A percentile compares a stretch with the other conserved stretches of the same genome.
Evolutionary conservation across 2,797 vertebrate genomes (phyloP).

Genomic region (Salmo trutta): DNA sequence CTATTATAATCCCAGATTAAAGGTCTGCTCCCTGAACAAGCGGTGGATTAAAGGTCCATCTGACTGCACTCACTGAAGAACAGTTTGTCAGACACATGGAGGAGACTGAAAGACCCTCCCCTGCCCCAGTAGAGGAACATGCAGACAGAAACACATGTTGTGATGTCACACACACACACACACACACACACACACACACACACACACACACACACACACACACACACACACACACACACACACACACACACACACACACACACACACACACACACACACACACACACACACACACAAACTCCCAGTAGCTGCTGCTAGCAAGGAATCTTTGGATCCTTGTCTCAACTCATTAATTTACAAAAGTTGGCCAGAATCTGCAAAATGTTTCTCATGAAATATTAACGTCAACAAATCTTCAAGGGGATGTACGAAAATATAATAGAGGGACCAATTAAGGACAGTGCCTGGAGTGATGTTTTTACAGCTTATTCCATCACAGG

Average conservation of each 20-base stretch:
- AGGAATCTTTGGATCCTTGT: constrained; percentile 66
- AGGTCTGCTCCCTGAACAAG: constrained; percentile 42
- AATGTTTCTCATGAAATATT: constrained; percentile 78
- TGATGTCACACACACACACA: constrained; percentile 11
- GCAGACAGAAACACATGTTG: background rate
- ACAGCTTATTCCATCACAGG: constrained; percentile 47
- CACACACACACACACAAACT: constrained; percentile 20
- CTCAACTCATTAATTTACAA: constrained; percentile 79
- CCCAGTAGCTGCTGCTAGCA: constrained; percentile 53
- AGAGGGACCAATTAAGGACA: constrained; percentile 82
- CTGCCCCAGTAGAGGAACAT: background rate
- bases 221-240: constrained; percentile 16
- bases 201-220: constrained; percentile 15
- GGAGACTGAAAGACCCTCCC: background rate
- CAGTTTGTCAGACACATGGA: constrained; percentile 18
- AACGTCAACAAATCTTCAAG: constrained; percentile 83
- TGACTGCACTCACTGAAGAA: constrained; percentile 20
- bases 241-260: constrained; percentile 13
- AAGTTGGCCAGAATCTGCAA: constrained; percentile 74
- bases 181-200: constrained; percentile 10
- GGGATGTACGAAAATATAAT: constrained; percentile 76
- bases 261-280: constrained; percentile 13
- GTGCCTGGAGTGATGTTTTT: constrained; percentile 66
- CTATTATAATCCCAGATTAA: constrained; percentile 52
- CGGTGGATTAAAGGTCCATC: constrained; percentile 42